A percentile compares a stretch with the other conserved stretches of the same genome.
phyloP scores from a whole-genome alignment of 2,888 invertebrate genomes.

The Parnassius smintheus region DNA sequence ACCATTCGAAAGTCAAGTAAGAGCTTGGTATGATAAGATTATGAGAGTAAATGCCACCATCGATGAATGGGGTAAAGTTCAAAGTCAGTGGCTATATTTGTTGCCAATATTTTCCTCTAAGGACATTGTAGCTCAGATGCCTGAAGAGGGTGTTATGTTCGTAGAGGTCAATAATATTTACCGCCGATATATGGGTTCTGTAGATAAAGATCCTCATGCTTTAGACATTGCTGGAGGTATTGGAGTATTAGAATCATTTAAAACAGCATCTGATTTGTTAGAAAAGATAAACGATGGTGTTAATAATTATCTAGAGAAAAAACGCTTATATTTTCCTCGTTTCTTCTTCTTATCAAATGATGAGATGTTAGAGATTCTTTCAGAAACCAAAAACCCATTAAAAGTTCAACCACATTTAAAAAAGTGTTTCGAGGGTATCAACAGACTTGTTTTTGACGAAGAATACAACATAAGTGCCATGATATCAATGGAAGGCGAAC shows the following conservation, averaged over 20 bases:
- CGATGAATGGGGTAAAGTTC: slow-evolving; percentile 93
- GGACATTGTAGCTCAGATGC: slow-evolving; percentile 92
- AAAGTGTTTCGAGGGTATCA: slow-evolving; percentile 94
- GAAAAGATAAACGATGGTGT: slow-evolving; percentile 92
- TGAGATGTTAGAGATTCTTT: slow-evolving; percentile 93
- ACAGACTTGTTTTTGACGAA: slow-evolving; percentile 86
- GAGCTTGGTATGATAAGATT: slow-evolving; percentile 88
- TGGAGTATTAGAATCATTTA: slow-evolving; percentile 86
- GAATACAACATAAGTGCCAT: slow-evolving; percentile 88
- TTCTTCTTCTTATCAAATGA: slow-evolving; percentile 96
- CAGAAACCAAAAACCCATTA: slow-evolving; percentile 92
- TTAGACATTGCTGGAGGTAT: slow-evolving; percentile 83
- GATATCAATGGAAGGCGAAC: slow-evolving; percentile 89
- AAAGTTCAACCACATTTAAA: slow-evolving; percentile 92
- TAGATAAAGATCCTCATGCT: slow-evolving; percentile 83
- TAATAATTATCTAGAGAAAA: slow-evolving; percentile 90
- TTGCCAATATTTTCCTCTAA: slow-evolving; percentile 93
- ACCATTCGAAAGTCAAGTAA: slow-evolving; percentile 87
- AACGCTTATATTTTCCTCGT: slow-evolving; percentile 90
- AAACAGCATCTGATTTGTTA: slow-evolving; percentile 84
- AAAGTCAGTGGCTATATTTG: slow-evolving; percentile 92
- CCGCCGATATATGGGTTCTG: slow-evolving; percentile 83
- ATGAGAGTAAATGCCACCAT: slow-evolving; percentile 85
- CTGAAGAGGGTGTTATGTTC: slow-evolving; percentile 90
- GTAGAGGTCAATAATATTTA: slow-evolving; percentile 86